Evolutionary conservation across 2,888 invertebrate species (phyloP).

Genomic region (Nephrotoma guestfalica): DNA sequence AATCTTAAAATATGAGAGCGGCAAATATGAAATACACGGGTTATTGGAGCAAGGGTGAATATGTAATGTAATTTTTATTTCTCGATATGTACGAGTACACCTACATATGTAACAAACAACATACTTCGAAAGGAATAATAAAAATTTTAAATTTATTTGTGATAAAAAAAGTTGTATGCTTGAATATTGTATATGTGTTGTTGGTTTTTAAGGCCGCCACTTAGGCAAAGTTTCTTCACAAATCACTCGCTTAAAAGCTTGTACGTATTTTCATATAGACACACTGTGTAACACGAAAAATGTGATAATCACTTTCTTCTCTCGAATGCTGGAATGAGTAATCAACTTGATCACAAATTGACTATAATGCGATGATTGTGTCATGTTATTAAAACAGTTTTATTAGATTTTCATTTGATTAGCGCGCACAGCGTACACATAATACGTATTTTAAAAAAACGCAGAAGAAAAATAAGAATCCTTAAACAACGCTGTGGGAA

Average conservation of each 20-base stretch:
- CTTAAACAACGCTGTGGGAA: neutral
- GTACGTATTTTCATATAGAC: neutral
- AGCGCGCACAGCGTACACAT: neutral
- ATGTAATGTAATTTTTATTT: neutral
- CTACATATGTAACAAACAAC: neutral
- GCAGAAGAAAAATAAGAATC: neutral
- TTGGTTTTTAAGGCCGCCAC: neutral
- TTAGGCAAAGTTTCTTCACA: neutral
- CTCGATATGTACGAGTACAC: neutral
- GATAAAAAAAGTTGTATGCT: neutral
- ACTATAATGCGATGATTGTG: neutral
- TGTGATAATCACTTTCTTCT: neutral
- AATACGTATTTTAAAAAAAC: neutral
- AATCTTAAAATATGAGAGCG: neutral
- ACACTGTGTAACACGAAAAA: neutral
- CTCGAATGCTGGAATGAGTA: neutral
- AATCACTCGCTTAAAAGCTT: neutral
- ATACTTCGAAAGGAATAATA: neutral
- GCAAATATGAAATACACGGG: neutral
- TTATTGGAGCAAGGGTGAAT: neutral
- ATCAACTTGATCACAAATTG: neutral
- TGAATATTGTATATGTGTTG: neutral
- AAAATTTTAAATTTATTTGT: neutral
- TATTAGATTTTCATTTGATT: neutral
- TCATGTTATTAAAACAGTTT: neutral